Percentiles rank a stretch among this genome's conserved stretches.
Evolutionary conservation across 2,888 invertebrate genomes (phyloP).

Genomic region (Nomada lathburiana): DNA sequence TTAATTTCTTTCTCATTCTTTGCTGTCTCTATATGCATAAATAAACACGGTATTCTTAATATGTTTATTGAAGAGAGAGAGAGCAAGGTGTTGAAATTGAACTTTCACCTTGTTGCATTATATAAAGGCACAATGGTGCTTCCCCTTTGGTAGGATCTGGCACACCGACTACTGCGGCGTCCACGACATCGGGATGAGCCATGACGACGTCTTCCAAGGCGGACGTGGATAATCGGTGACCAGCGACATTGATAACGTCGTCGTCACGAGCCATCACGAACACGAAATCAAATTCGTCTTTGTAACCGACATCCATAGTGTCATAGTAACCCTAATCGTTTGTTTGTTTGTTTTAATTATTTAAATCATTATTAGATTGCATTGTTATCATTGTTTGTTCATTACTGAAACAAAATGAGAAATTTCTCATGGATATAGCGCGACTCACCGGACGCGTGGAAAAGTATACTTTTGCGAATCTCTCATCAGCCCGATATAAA

Average conservation of each 20-base stretch:
- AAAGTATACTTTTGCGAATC: constrained; percentile 93
- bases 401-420: neutral
- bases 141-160: constrained; percentile 96
- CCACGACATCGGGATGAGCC: constrained; percentile 93
- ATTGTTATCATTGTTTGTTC: neutral
- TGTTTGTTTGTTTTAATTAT: neutral
- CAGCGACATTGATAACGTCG: constrained; percentile 98
- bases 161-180: constrained; percentile 95
- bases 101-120: constrained; percentile 87
- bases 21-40: constrained; percentile 82
- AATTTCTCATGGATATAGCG: neutral
- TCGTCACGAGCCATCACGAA: constrained; percentile 96
- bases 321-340: constrained; percentile 93
- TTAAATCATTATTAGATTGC: neutral
- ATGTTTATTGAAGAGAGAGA: neutral
- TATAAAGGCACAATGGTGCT: constrained; percentile 94
- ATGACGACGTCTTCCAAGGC: constrained; percentile 96
- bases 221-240: constrained; percentile 95
- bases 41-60: neutral
- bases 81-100: neutral
- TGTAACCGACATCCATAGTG: constrained; percentile 97
- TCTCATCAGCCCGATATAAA: constrained; percentile 92
- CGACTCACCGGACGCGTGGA: constrained; percentile 90
- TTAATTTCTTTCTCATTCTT: constrained; percentile 86
- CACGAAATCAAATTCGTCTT: constrained; percentile 92